Evolutionary conservation across 2,113 vertebrate species (phyloP).

Genomic region (Sylvietta virens): DNA sequence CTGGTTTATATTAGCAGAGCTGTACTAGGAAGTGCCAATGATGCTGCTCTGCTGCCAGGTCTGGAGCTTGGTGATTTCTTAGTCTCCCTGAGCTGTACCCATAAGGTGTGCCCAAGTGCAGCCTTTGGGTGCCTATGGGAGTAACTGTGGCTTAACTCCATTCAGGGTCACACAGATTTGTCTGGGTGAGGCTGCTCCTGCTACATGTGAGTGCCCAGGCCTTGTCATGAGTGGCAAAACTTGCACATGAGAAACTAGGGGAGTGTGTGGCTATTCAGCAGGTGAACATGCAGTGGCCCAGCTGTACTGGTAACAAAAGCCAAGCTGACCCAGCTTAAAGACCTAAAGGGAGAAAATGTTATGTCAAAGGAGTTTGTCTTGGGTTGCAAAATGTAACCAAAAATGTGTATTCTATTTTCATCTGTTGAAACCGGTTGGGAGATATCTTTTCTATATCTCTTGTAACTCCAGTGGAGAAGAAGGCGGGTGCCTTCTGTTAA

Average conservation of each 20-base stretch:
- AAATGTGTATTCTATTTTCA: too few species aligned
- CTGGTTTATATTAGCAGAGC: background rate
- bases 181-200: background rate
- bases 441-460: too few species aligned
- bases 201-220: background rate
- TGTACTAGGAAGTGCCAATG: background rate
- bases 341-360: background rate
- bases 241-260: background rate
- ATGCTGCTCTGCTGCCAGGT: background rate
- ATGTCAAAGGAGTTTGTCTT: background rate
- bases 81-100: background rate
- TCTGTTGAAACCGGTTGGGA: too few species aligned
- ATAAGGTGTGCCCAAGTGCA: background rate
- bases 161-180: background rate
- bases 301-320: background rate
- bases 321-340: background rate
- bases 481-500: too few species aligned
- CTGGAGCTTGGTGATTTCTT: background rate
- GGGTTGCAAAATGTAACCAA: too few species aligned
- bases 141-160: background rate
- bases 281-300: background rate
- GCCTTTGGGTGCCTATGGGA: background rate
- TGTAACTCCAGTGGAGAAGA: too few species aligned
- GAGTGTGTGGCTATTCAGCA: background rate
- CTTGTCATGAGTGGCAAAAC: background rate